Evolutionary conservation across 2,797 vertebrate genomes (phyloP).

Genomic region (Zalophus californianus): DNA sequence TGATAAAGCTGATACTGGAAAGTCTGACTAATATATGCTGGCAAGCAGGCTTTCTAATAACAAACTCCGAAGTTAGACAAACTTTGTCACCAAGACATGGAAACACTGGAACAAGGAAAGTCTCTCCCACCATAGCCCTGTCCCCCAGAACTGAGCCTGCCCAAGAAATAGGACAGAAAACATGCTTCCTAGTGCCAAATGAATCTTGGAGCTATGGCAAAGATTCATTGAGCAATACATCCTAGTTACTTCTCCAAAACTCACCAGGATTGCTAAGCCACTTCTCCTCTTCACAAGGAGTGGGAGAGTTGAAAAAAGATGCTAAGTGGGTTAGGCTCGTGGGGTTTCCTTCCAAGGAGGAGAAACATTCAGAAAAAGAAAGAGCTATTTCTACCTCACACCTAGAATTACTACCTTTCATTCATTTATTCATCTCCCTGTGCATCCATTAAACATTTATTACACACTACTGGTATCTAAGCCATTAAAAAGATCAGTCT

Average conservation of each 20-base stretch:
- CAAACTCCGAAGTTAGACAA: background rate
- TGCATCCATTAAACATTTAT: background rate
- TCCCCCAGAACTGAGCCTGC: background rate
- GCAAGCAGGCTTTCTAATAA: background rate
- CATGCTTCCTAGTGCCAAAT: background rate
- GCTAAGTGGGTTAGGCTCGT: background rate
- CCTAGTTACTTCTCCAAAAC: background rate
- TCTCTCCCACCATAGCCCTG: background rate
- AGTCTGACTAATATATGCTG: background rate
- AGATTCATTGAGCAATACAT: too few relatives aligned
- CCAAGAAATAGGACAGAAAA: background rate
- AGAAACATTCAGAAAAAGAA: background rate
- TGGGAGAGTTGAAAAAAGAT: background rate
- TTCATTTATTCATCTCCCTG: background rate
- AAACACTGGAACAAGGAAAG: background rate
- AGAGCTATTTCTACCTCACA: background rate
- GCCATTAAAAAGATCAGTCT: background rate
- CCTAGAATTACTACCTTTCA: background rate
- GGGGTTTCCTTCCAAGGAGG: background rate
- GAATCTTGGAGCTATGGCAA: background rate
- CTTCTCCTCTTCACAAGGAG: background rate
- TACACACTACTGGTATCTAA: background rate
- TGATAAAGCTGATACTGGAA: background rate
- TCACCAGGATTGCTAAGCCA: background rate
- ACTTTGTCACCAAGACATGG: background rate